Percentiles rank a stretch among this genome's conserved stretches.
These are phyloP conservation scores for Tinamus guttatus DNA, from an alignment of 2,113 vertebrate species.

Conservation along the genomic window DNA sequence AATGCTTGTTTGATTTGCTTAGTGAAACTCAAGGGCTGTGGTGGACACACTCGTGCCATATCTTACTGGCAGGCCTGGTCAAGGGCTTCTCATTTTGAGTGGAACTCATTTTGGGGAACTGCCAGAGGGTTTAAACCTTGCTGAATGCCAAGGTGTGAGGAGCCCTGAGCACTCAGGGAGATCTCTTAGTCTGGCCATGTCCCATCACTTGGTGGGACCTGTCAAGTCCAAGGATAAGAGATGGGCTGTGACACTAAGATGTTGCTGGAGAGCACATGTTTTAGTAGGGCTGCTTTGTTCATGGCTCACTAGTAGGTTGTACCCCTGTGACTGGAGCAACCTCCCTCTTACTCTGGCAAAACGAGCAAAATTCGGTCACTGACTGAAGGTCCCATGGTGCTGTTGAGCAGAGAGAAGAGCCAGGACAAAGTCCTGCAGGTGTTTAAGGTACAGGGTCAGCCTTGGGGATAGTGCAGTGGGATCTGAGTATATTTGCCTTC, in stretches of 20 bases:
- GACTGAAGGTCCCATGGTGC: fast-evolving
- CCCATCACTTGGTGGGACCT: neutral
- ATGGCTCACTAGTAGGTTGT: neutral
- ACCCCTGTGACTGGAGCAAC: neutral
- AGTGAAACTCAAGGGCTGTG: neutral
- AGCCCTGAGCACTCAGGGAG: neutral
- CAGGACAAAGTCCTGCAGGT: neutral
- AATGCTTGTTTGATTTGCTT: neutral
- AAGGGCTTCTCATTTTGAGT: conserved; percentile 59
- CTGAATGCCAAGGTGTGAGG: neutral
- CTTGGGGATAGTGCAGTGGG: fast-evolving
- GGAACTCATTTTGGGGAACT: conserved; percentile 41
- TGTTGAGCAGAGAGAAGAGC: neutral
- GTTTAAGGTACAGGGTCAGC: neutral
- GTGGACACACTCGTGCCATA: neutral
- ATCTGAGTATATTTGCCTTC: neutral
- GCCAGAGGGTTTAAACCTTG: conserved; percentile 23
- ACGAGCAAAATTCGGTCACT: neutral
- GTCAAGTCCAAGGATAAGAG: neutral
- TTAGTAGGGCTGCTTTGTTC: neutral
- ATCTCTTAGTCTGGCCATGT: neutral
- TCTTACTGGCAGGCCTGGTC: conserved; percentile 23
- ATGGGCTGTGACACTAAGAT: neutral
- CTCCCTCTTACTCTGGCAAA: neutral
- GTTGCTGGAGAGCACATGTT: neutral